phyloP scores from a whole-genome alignment of 2,797 vertebrate species.

The Myripristis jacobus region DNA sequence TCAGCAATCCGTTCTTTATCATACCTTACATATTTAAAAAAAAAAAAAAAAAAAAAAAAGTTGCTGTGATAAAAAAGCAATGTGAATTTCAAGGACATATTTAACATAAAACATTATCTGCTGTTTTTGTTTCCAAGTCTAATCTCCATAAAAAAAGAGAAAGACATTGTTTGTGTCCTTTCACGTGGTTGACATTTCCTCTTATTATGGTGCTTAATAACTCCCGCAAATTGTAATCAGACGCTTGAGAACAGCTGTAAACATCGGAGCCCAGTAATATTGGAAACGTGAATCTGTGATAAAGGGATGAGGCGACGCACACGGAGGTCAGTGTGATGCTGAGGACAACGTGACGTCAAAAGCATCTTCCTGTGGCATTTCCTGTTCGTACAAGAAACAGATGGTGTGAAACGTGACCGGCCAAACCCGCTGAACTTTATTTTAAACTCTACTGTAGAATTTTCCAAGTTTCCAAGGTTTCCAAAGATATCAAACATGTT shows the following conservation, averaged over 20 bases:
- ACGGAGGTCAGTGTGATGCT: conserved; percentile 40
- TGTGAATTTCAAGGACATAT: conserved; percentile 1
- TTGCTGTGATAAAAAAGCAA: conserved; percentile 26
- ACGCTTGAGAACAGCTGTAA: conserved; percentile 49
- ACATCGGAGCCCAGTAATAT: conserved; percentile 49
- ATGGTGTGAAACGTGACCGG: too few species aligned
- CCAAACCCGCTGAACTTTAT: too few species aligned
- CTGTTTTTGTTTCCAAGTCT: conserved; percentile 34
- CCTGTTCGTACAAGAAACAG: conserved; percentile 51
- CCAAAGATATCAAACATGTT: too few species aligned
- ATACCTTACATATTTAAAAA: conserved; percentile 7
- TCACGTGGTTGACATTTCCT: conserved; percentile 54
- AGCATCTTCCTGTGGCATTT: conserved; percentile 32
- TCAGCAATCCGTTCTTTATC: conserved; percentile 22
- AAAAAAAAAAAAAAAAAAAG: conserved; percentile 30
- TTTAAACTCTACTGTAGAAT: too few species aligned
- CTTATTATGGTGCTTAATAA: conserved; percentile 45
- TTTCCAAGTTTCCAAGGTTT: too few species aligned
- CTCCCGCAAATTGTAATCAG: conserved; percentile 55
- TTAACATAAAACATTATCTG: background rate
- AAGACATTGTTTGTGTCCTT: conserved; percentile 57
- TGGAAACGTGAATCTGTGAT: conserved; percentile 43
- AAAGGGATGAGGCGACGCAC: conserved; percentile 39
- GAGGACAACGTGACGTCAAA: conserved; percentile 38
- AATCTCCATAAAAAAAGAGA: background rate